Evolutionary conservation across 2,113 vertebrate species (phyloP).

Genomic region (Pollachius pollachius): DNA sequence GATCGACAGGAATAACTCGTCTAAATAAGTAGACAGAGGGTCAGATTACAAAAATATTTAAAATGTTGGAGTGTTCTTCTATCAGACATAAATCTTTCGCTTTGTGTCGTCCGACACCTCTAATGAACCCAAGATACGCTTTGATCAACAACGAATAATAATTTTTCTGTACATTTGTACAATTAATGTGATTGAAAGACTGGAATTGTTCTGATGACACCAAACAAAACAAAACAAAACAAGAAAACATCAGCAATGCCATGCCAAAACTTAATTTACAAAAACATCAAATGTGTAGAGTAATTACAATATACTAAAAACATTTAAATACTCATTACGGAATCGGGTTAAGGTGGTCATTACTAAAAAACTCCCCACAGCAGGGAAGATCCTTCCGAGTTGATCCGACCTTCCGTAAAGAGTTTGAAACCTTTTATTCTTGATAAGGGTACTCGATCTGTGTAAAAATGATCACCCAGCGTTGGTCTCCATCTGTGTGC

Average conservation of each 20-base stretch:
- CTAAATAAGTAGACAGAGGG: too few relatives aligned
- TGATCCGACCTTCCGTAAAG: not conserved
- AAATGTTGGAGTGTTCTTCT: too few relatives aligned
- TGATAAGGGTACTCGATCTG: not conserved
- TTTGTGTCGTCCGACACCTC: too few relatives aligned
- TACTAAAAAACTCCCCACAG: not conserved
- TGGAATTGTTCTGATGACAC: too few relatives aligned
- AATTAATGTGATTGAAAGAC: too few relatives aligned
- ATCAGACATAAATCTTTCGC: too few relatives aligned
- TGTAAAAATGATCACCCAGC: not conserved
- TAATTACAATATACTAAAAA: not conserved
- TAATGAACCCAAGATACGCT: too few relatives aligned
- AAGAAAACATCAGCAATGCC: constrained; percentile 1
- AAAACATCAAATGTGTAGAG: constrained; percentile 7
- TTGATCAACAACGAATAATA: too few relatives aligned
- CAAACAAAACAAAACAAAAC: not conserved
- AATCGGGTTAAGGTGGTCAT: not conserved
- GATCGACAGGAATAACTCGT: too few relatives aligned
- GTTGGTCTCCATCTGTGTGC: not conserved
- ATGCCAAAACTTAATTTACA: constrained; percentile 1
- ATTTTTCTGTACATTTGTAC: too few relatives aligned
- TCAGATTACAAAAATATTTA: too few relatives aligned
- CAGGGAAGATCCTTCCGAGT: not conserved
- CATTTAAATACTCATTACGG: not conserved
- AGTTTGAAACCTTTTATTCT: not conserved